Evolutionary conservation across 2,113 vertebrate species (phyloP).

Genomic region (Ranitomeya variabilis): DNA sequence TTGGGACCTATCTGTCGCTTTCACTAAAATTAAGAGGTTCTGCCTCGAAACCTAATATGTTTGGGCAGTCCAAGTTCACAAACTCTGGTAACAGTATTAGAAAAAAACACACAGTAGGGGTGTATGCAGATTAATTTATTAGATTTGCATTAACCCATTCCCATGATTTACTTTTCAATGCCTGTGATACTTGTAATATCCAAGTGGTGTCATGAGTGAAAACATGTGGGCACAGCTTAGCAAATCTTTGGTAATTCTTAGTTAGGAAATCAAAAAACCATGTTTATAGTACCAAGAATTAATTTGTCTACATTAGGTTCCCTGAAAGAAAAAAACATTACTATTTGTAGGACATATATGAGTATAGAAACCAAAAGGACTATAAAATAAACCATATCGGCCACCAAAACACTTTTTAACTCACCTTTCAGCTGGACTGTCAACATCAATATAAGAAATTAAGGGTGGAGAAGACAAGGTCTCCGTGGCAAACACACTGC

Average conservation of each 20-base stretch:
- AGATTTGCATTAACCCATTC: background rate
- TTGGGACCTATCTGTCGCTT: background rate
- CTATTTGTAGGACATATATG: background rate
- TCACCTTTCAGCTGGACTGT: slow-evolving; percentile 96
- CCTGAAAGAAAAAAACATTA: background rate
- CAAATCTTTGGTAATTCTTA: background rate
- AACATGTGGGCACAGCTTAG: background rate
- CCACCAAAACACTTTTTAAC: slow-evolving; percentile 28
- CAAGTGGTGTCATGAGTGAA: background rate
- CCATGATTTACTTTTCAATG: background rate
- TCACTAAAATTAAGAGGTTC: background rate
- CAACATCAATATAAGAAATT: slow-evolving; percentile 95
- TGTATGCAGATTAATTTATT: background rate
- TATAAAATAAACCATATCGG: background rate
- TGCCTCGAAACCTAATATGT: background rate
- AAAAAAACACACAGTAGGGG: background rate
- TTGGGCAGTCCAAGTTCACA: background rate
- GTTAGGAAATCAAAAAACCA: background rate
- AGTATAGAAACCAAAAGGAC: background rate
- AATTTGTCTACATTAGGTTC: background rate
- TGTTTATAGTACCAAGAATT: background rate
- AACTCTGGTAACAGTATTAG: background rate
- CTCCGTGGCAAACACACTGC: slow-evolving; percentile 95
- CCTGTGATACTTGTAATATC: background rate
- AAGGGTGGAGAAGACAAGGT: slow-evolving; percentile 96